A percentile compares a stretch with the other conserved stretches of the same genome.
Conservation (phyloP, 2,888 invertebrate genomes). For the Hypomecis punctinalis region DNA sequence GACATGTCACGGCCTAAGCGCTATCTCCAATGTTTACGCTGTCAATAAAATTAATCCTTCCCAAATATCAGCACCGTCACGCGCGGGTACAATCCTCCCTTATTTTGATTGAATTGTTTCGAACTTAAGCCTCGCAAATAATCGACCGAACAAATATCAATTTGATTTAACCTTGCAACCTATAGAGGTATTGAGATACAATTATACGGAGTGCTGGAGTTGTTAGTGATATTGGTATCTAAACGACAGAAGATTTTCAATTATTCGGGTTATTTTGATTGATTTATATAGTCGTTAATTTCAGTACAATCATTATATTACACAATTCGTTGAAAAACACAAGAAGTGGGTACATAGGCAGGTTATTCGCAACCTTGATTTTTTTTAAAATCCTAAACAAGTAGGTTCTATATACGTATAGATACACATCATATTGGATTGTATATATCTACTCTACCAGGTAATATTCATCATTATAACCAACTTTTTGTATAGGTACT, state of each 20-base stretch:
- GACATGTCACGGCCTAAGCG: constrained; percentile 60
- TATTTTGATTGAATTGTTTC: constrained; percentile 79
- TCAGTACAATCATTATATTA: too few species aligned
- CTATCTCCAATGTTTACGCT: constrained; percentile 65
- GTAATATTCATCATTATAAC: too few species aligned
- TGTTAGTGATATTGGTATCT: neutral
- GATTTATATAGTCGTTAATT: neutral
- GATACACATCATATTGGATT: too few species aligned
- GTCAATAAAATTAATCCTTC: constrained; percentile 77
- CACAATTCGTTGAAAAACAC: too few species aligned
- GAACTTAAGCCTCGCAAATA: constrained; percentile 75
- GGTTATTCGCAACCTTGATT: too few species aligned
- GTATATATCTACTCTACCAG: too few species aligned
- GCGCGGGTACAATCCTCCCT: constrained; percentile 58
- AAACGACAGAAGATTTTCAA: constrained; percentile 5
- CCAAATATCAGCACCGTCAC: constrained; percentile 63
- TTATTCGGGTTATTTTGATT: neutral
- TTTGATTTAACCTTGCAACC: constrained; percentile 56
- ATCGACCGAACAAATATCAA: constrained; percentile 71
- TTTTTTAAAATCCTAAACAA: too few species aligned
- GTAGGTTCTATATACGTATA: too few species aligned
- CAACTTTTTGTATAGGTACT: too few species aligned
- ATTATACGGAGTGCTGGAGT: constrained; percentile 23
- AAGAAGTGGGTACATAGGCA: too few species aligned
- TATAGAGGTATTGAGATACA: constrained; percentile 18